These are phyloP conservation scores for Drosophila multiciliata DNA, from an alignment of 2,888 invertebrate genomes.

Conservation along the genomic window DNA sequence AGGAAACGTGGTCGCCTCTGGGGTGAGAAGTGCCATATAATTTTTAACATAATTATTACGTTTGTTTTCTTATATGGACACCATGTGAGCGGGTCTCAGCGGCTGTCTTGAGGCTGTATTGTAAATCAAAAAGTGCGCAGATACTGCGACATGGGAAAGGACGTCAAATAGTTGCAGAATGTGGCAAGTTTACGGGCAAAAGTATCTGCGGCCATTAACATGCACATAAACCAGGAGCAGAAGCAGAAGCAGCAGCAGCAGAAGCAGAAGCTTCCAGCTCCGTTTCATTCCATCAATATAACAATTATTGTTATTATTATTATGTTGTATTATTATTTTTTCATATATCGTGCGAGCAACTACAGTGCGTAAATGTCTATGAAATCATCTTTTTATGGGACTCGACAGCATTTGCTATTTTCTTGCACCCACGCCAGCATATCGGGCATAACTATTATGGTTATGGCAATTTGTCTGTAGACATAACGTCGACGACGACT, in stretches of 20 bases:
- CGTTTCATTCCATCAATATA: slow-evolving; percentile 60
- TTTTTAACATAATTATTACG: slow-evolving; percentile 80
- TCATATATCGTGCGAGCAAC: slow-evolving; percentile 45
- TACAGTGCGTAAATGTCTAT: slow-evolving; percentile 75
- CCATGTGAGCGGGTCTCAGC: slow-evolving; percentile 40
- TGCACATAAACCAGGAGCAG: slow-evolving; percentile 57
- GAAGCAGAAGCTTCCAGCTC: slow-evolving; percentile 34
- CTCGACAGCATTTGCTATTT: slow-evolving; percentile 45
- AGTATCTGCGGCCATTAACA: slow-evolving; percentile 54
- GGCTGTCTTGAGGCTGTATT: slow-evolving; percentile 22
- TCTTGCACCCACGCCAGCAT: slow-evolving; percentile 35
- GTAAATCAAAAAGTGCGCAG: slow-evolving; percentile 60
- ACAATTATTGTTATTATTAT: slow-evolving; percentile 80
- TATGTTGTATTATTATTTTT: slow-evolving; percentile 74
- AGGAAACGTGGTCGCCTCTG: slow-evolving; percentile 25
- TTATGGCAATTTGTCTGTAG: slow-evolving; percentile 83
- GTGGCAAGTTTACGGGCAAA: slow-evolving; percentile 32
- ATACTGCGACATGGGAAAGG: slow-evolving; percentile 46
- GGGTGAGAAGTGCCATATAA: slow-evolving; percentile 80
- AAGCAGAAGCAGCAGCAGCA: slow-evolving; percentile 37
- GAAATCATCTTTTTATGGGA: slow-evolving; percentile 81
- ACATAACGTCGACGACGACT: slow-evolving; percentile 66
- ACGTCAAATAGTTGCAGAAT: slow-evolving; percentile 38
- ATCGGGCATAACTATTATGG: slow-evolving; percentile 70
- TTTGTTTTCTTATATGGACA: slow-evolving; percentile 60